Conservation (phyloP, 2,113 vertebrate species). For the Grammomys surdaster region DNA sequence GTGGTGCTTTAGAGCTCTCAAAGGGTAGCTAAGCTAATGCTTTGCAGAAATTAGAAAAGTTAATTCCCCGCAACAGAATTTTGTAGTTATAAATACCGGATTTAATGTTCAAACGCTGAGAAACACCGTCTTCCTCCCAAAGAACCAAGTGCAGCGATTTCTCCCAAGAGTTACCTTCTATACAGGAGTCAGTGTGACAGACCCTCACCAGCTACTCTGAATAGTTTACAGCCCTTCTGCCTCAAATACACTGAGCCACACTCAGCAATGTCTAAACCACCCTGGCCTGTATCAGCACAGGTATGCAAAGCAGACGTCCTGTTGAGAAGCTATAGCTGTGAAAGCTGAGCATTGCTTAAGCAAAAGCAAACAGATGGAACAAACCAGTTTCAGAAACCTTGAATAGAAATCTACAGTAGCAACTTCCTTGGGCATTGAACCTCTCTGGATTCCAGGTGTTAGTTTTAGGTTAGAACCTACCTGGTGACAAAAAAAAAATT, state of each 20-base stretch:
- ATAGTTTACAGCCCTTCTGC: neutral
- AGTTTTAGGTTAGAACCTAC: constrained; percentile 22
- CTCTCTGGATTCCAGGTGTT: neutral
- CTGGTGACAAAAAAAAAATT: neutral
- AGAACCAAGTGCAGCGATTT: neutral
- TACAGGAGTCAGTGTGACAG: neutral
- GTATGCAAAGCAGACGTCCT: neutral
- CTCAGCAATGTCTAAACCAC: neutral
- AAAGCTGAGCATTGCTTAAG: constrained; percentile 10
- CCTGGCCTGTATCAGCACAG: neutral
- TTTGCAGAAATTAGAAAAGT: constrained; percentile 35
- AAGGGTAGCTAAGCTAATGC: neutral
- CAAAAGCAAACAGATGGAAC: constrained; percentile 4
- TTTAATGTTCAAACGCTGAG: constrained; percentile 18
- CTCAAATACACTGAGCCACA: constrained; percentile 10
- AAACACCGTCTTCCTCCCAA: neutral
- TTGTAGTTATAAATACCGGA: neutral
- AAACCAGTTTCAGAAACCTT: constrained; percentile 48
- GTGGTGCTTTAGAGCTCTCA: neutral
- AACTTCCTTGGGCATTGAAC: constrained; percentile 13
- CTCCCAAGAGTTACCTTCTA: neutral
- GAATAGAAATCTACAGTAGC: neutral
- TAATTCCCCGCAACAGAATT: neutral
- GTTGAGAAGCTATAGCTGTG: neutral
- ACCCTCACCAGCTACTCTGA: neutral